A percentile compares a stretch with the other conserved stretches of the same genome.
Conservation (phyloP, 2,888 invertebrate genomes). For the Theodoxus fluviatilis region DNA sequence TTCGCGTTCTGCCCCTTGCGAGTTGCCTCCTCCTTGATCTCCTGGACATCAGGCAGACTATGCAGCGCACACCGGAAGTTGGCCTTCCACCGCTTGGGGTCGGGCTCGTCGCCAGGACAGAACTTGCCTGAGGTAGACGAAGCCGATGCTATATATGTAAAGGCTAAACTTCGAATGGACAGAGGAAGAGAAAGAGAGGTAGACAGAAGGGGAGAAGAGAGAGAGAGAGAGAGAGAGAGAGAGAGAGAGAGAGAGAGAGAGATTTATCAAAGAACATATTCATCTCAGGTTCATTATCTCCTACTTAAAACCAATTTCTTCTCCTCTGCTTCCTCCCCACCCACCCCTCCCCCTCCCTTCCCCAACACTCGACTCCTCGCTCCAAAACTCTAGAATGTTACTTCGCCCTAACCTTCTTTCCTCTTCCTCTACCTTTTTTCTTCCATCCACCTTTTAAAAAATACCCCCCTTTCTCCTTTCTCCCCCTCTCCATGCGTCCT, state of each 20-base stretch:
- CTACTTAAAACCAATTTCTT: too few relatives aligned
- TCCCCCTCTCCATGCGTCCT: too few relatives aligned
- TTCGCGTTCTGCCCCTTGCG: slow-evolving; percentile 54
- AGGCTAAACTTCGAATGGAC: not conserved
- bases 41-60: slow-evolving; percentile 56
- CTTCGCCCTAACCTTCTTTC: too few relatives aligned
- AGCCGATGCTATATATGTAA: not conserved
- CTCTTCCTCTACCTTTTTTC: not conserved
- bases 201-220: not conserved
- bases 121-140: slow-evolving; percentile 41
- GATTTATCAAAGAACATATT: not conserved
- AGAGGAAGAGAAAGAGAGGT: too few relatives aligned
- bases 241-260: not conserved
- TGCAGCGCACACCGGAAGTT: slow-evolving; percentile 63
- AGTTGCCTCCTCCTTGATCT: slow-evolving; percentile 37
- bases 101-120: slow-evolving; percentile 42
- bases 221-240: not conserved
- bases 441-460: not conserved
- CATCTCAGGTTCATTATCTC: too few relatives aligned
- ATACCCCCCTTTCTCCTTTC: too few relatives aligned
- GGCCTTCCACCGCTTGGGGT: slow-evolving; percentile 58
- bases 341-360: too few relatives aligned
- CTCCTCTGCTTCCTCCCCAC: too few relatives aligned
- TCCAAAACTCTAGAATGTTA: too few relatives aligned
- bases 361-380: too few relatives aligned